Evolutionary conservation across 2,888 invertebrate species (phyloP).

Genomic region (Hyppa rectilinea): DNA sequence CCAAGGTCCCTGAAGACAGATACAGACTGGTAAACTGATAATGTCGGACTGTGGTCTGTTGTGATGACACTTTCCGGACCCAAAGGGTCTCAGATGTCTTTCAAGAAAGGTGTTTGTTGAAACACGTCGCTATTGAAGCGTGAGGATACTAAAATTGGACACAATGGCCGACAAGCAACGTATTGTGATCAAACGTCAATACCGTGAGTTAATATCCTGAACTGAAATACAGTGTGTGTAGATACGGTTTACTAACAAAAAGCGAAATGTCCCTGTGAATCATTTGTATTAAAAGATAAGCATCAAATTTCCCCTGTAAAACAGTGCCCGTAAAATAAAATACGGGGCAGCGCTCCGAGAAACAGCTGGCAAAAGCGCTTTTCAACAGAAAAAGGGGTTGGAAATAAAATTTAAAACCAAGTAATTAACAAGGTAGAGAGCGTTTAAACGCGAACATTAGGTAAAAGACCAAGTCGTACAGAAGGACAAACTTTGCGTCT

Average conservation of each 20-base stretch:
- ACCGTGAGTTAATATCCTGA: slow-evolving; percentile 39
- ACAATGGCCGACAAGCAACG: slow-evolving; percentile 28
- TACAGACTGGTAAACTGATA: slow-evolving; percentile 59
- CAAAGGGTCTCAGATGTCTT: slow-evolving; percentile 42
- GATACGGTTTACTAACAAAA: slow-evolving; percentile 20
- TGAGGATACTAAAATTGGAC: slow-evolving; percentile 37
- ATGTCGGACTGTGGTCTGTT: slow-evolving; percentile 54
- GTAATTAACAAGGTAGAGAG: slow-evolving; percentile 37
- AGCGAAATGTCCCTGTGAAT: slow-evolving; percentile 3
- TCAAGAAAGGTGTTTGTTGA: slow-evolving; percentile 42
- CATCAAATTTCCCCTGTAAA: slow-evolving; percentile 55
- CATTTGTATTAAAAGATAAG: slow-evolving; percentile 54
- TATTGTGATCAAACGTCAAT: slow-evolving; percentile 39
- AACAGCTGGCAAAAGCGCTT: slow-evolving; percentile 26
- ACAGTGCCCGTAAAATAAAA: slow-evolving; percentile 28
- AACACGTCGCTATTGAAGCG: slow-evolving; percentile 29
- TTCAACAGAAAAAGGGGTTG: slow-evolving; percentile 24
- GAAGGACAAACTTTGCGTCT: slow-evolving; percentile 48
- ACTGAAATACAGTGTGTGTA: slow-evolving; percentile 7
- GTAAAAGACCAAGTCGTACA: slow-evolving; percentile 38
- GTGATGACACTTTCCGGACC: slow-evolving; percentile 62
- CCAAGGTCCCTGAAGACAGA: slow-evolving; percentile 62
- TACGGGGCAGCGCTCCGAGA: neutral
- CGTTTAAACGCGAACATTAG: slow-evolving; percentile 37
- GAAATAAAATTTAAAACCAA: slow-evolving; percentile 42